Base-by-base conservation (phyloP, 92 coral and sea anemone genomes). In the Phenganax stokvisi region DNA sequence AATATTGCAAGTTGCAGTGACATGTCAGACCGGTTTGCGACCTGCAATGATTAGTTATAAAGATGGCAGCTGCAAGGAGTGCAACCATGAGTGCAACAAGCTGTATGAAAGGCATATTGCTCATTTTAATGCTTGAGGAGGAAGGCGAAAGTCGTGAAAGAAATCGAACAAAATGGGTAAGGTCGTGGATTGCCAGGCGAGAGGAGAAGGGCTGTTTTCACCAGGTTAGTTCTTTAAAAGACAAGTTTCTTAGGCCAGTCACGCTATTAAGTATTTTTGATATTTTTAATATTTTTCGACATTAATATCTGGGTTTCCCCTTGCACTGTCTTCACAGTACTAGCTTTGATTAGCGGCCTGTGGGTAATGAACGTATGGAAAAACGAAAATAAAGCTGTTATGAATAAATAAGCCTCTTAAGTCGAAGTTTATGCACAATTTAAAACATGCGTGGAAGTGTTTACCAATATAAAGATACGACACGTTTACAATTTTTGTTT, bases 201-300 rank as follows among this genome's bases (percentile, higher is more conserved):
- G 66, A 71, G 15, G 85, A 82, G 28, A 82, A 76, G 60, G 85
- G 85, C 54, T 82, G 80, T 82, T 82, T 82, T 82, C 80, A 82
- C 71, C 80, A 82, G 80, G 85, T 82, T 10, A 72, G 76, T 69
- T 11, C 73, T 67, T 67, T 67, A 2, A 2, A 67, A 67, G 25
- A 67, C 73, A 9, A 67, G 3, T 67, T 67, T 67, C 73, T 67
- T 27, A 67, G 73, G 25, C 73, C 25, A 67, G 47, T 37, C 47
- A 37, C 5, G 47, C 47, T 37, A 37, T 37, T 37, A 37, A 37
- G 47, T 37, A 37, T 37, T 37, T 37, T 37, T 5, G 5, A 37
- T 37, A 37, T 37, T 37, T 37, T 37, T 37, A 37, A 37, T 37
- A 37, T 1, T 37, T 20, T 37, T 37, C 47, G 2, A 37, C 47